Percentiles rank a stretch among this genome's conserved stretches.
Evolutionary conservation across 2,797 vertebrate species (phyloP).

Genomic region (Anas acuta): DNA sequence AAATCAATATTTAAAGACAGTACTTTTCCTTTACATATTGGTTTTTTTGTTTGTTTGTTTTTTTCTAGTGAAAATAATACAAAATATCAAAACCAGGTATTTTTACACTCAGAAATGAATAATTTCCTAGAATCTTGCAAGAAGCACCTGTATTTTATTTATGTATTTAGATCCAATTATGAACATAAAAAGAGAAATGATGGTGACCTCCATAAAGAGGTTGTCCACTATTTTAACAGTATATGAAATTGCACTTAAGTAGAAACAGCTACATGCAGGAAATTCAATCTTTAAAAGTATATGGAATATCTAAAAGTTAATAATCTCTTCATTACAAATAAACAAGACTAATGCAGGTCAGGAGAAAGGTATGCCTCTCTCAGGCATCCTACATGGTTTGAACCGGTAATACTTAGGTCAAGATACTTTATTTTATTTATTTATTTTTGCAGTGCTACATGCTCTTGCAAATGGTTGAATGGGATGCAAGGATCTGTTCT

Average conservation of each 20-base stretch:
- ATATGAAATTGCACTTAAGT: neutral
- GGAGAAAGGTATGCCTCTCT: neutral
- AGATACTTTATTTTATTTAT: accelerated
- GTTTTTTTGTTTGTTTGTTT: neutral
- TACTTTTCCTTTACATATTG: neutral
- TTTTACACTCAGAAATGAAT: neutral
- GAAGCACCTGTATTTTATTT: neutral
- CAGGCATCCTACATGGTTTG: neutral
- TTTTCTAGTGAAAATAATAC: neutral
- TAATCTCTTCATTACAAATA: neutral
- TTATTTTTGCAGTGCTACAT: neutral
- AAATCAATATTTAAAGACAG: neutral
- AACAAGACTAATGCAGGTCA: neutral
- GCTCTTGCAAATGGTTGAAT: neutral
- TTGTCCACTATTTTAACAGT: neutral
- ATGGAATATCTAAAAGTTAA: neutral
- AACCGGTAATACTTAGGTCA: neutral
- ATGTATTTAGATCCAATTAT: neutral
- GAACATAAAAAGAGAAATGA: neutral
- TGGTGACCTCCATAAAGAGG: neutral
- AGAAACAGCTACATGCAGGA: neutral
- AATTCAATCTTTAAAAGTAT: neutral
- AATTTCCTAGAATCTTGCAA: neutral
- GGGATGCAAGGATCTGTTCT: neutral
- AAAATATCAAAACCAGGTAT: neutral